A percentile compares a stretch with the other conserved stretches of the same genome.
These are phyloP conservation scores for Ennomos quercinarius DNA, from an alignment of 2,888 invertebrate species.

Conservation along the genomic window DNA sequence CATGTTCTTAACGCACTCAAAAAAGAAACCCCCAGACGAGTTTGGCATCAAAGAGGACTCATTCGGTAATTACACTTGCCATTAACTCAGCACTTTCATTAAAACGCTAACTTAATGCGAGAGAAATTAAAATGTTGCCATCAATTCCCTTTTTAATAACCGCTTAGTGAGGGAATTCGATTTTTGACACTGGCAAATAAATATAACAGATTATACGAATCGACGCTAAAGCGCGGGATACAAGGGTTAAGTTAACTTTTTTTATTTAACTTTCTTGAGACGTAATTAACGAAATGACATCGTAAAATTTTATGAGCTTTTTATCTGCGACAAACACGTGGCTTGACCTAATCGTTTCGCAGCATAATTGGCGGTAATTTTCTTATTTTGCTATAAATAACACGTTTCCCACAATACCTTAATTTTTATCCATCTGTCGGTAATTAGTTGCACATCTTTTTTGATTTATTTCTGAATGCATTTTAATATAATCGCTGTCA, in stretches of 20 bases:
- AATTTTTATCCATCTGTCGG: slow-evolving; percentile 31
- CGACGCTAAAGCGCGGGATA: not conserved
- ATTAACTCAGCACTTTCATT: slow-evolving; percentile 48
- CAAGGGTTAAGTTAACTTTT: slow-evolving; percentile 6
- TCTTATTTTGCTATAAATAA: slow-evolving; percentile 31
- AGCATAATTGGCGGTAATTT: slow-evolving; percentile 37
- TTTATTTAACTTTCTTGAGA: slow-evolving; percentile 2
- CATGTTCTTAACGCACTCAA: slow-evolving; percentile 33
- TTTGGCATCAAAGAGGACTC: slow-evolving; percentile 47
- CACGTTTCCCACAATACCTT: slow-evolving; percentile 34
- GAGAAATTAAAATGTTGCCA: slow-evolving; percentile 48
- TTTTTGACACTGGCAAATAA: slow-evolving; percentile 34
- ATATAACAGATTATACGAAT: slow-evolving; percentile 35
- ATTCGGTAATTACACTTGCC: slow-evolving; percentile 45
- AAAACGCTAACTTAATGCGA: slow-evolving; percentile 42
- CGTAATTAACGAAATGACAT: not conserved
- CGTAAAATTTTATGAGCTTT: slow-evolving; percentile 28
- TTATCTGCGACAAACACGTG: slow-evolving; percentile 28
- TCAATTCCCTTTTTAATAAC: slow-evolving; percentile 44
- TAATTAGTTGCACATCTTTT: slow-evolving; percentile 36
- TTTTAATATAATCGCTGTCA: slow-evolving; percentile 11
- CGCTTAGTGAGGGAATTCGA: slow-evolving; percentile 41
- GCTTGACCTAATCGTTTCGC: slow-evolving; percentile 23
- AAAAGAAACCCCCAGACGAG: slow-evolving; percentile 38
- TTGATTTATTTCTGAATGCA: slow-evolving; percentile 32